Percentiles rank a stretch among this genome's conserved stretches.
Evolutionary conservation across 2,888 invertebrate genomes (phyloP).

Genomic region (Agrotis segetum): DNA sequence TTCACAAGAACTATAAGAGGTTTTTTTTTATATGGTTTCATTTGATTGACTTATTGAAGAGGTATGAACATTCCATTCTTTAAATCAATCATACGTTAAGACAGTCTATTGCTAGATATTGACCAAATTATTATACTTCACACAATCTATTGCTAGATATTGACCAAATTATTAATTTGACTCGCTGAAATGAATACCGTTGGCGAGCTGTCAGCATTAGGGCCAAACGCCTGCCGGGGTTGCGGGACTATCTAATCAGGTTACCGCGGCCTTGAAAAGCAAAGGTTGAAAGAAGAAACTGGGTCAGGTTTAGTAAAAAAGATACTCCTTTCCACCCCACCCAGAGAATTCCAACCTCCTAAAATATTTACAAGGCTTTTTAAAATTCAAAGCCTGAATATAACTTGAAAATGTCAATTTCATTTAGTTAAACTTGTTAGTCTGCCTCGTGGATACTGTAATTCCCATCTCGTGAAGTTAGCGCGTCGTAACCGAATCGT

Average conservation of each 20-base stretch:
- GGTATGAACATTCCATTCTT: neutral
- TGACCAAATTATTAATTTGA: neutral
- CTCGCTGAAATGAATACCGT: neutral
- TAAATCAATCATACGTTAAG: too few species aligned
- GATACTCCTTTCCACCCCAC: too few species aligned
- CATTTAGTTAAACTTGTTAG: conserved; percentile 30
- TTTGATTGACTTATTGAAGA: conserved; percentile 26
- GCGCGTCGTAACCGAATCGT: conserved; percentile 28
- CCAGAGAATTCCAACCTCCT: too few species aligned
- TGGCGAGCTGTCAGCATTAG: too few species aligned
- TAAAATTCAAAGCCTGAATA: neutral
- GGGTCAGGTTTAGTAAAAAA: too few species aligned
- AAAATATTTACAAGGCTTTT: neutral
- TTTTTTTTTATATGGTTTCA: conserved; percentile 10
- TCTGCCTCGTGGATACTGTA: conserved; percentile 20
- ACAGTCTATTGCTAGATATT: too few species aligned
- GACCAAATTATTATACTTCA: too few species aligned
- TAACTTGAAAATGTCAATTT: conserved; percentile 10
- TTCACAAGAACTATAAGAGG: conserved; percentile 11
- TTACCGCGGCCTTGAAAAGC: too few species aligned
- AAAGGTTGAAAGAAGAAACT: too few species aligned
- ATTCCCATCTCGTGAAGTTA: conserved; percentile 39
- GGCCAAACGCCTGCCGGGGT: too few species aligned
- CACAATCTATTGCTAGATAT: too few species aligned
- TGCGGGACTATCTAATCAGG: too few species aligned